These are phyloP conservation scores for Onychomys leucogaster DNA, from an alignment of 2,797 vertebrate genomes.

Conservation along the genomic window DNA sequence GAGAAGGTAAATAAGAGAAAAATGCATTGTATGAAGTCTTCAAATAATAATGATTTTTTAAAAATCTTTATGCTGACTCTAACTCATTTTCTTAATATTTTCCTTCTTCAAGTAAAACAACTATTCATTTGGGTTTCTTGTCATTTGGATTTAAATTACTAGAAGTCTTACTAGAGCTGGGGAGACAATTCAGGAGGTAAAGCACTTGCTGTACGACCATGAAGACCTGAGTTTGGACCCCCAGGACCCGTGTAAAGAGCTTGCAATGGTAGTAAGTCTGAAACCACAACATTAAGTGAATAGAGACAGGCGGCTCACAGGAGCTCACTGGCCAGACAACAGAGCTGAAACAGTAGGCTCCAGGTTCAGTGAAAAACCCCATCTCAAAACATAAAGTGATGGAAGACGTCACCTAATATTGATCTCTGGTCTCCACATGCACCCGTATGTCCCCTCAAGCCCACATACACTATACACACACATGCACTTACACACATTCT, in stretches of 20 bases:
- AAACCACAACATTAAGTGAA: neutral
- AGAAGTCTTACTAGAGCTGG: neutral
- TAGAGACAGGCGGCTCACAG: too few relatives aligned
- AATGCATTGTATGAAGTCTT: neutral
- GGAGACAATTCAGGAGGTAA: neutral
- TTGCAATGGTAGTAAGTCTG: neutral
- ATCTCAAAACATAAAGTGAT: neutral
- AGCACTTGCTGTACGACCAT: neutral
- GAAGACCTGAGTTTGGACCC: neutral
- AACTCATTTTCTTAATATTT: conserved; percentile 58
- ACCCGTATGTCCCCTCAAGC: neutral
- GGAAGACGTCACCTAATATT: neutral
- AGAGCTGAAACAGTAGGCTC: neutral
- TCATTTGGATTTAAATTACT: conserved; percentile 21
- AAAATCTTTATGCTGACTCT: conserved; percentile 4
- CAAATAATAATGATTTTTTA: neutral
- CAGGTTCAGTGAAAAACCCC: neutral
- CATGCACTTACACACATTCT: neutral
- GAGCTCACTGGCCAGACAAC: neutral
- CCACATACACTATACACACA: neutral
- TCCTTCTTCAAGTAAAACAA: neutral
- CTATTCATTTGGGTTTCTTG: conserved; percentile 1
- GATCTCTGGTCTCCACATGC: neutral
- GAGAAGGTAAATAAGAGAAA: neutral
- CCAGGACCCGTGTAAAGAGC: neutral